Evolutionary conservation across 2,797 vertebrate genomes (phyloP), one percentile per base, ranked within the genome.

Genomic region (Iguana delicatissima): DNA sequence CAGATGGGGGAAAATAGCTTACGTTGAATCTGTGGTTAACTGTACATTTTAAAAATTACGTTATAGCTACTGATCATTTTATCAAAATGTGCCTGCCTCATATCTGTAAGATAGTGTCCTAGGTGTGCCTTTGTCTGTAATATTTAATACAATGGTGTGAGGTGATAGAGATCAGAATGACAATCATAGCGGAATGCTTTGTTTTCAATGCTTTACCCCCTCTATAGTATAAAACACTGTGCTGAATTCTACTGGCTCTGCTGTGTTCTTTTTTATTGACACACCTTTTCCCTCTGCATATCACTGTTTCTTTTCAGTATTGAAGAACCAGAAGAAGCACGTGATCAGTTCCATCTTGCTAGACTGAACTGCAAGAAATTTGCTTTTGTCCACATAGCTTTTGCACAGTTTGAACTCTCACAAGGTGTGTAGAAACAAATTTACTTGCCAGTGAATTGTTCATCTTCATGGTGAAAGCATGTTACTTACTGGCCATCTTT

Each of bases 311-410:
- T 79, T 92, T 91, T 88, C 95, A 99, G 99, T 86, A 98, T 99
- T 96, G 98, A 99, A 93, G 98, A 99, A 92, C 97, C 98, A 35
- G 98, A 98, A 88, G 98, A 99, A 59, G 99, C 98, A 74, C 98
- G 98, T 80, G 97, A 98, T 92, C 98, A 98, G 93, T 99, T 99
- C 96, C 98, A 98, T 6, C 96, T 99, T 92, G 98, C 98, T 64
- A 98, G 96, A 95, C 97, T 98, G 93, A 98, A 98, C 94, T 98
- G 98, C 97, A 99, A 98, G 93, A 98, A 97, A 93, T 99, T 99
- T 98, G 98, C 99, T 93, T 99, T 99, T 96, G 99, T 99, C 81
- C 99, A 99, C 35, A 92, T 98, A 92, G 98, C 99, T 92, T 98
- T 98, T 97, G 99, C 99, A 86, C 98, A 99, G 62, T 99, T 99